phyloP scores from a whole-genome alignment of 2,797 vertebrate genomes.

The Manis javanica region DNA sequence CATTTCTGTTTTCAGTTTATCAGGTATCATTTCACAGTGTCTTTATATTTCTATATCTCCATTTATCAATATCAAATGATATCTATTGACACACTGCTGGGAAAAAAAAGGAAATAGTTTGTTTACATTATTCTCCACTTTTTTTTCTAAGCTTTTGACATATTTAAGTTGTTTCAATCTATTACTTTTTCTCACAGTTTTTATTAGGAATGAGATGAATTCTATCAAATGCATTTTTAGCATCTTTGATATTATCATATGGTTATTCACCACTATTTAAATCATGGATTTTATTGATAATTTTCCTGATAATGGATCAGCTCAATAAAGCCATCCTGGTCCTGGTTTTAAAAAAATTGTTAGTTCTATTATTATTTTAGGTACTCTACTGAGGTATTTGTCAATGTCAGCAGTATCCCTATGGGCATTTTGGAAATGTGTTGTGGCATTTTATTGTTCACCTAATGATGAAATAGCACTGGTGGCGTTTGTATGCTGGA shows the following conservation, averaged over 20 bases:
- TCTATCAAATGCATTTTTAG: not conserved
- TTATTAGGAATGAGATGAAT: constrained; percentile 1
- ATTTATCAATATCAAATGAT: not conserved
- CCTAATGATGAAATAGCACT: not conserved
- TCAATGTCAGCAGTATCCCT: not conserved
- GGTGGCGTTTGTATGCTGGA: not conserved
- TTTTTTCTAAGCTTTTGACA: not conserved
- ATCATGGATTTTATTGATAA: not conserved
- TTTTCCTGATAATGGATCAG: not conserved
- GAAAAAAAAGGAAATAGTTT: not conserved
- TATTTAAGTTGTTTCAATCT: not conserved
- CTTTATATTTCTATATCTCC: not conserved
- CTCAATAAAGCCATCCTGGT: not conserved
- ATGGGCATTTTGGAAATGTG: not conserved
- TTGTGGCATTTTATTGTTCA: not conserved
- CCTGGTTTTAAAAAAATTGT: not conserved
- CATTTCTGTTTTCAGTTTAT: constrained; percentile 30
- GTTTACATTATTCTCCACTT: not conserved
- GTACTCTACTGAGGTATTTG: not conserved
- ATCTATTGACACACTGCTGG: not conserved
- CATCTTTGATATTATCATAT: not conserved
- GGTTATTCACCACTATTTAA: constrained; percentile 7
- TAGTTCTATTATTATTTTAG: constrained; percentile 41
- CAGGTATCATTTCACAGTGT: not conserved
- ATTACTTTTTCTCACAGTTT: not conserved